Conservation (phyloP, 2,113 vertebrate species). For the Dipodomys stephensi region DNA sequence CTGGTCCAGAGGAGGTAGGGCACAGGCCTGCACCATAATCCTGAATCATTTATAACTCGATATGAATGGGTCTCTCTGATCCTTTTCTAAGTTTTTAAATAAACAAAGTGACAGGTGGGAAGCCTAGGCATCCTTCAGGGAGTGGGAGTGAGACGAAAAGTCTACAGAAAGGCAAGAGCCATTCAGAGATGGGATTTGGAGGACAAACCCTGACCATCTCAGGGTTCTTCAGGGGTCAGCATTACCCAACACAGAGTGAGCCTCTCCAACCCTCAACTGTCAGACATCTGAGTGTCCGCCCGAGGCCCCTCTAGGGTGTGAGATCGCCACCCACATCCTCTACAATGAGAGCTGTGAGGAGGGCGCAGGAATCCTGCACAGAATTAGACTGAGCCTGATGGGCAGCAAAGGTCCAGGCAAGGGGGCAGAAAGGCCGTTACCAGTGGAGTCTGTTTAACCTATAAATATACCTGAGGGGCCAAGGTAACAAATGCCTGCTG, state of each 20-base stretch:
- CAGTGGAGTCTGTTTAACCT: slow-evolving; percentile 8
- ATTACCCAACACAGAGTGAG: not conserved
- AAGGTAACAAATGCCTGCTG: not conserved
- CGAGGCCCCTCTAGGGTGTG: not conserved
- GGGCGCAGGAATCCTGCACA: not conserved
- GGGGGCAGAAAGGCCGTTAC: not conserved
- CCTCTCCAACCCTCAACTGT: not conserved
- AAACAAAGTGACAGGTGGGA: not conserved
- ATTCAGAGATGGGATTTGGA: not conserved
- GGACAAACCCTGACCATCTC: not conserved
- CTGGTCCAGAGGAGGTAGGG: too few species aligned
- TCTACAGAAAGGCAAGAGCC: not conserved
- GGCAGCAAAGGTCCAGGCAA: not conserved
- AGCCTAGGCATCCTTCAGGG: not conserved
- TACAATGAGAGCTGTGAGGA: not conserved
- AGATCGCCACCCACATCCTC: not conserved
- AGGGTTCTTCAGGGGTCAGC: not conserved
- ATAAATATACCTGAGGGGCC: not conserved
- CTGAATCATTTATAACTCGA: not conserved
- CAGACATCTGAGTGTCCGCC: not conserved
- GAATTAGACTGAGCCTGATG: not conserved
- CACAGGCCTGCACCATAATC: not conserved
- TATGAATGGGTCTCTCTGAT: not conserved
- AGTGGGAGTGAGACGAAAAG: not conserved
- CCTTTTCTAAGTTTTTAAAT: slow-evolving; percentile 15